These are phyloP conservation scores for Pachyuromys duprasi DNA, from an alignment of 2,797 vertebrate genomes.

Conservation along the genomic window DNA sequence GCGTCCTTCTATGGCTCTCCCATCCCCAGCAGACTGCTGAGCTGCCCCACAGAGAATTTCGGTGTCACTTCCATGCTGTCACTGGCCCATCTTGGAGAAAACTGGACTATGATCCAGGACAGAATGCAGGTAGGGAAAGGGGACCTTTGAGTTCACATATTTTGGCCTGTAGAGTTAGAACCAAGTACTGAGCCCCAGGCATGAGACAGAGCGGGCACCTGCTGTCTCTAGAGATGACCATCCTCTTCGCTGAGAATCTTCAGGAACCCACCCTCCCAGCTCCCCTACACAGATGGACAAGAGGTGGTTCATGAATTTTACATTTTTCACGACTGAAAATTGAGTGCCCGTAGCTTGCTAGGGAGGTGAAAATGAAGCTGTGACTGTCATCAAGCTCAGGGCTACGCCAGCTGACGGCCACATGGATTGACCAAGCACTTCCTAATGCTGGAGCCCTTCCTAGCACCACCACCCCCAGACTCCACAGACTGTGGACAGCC, in stretches of 20 bases:
- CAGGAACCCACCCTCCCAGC: neutral
- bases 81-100: neutral
- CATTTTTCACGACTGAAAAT: slow-evolving; percentile 75
- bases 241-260: neutral
- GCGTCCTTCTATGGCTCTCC: neutral
- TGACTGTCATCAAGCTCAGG: slow-evolving; percentile 53
- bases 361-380: slow-evolving; percentile 73
- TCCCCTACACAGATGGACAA: slow-evolving; percentile 11
- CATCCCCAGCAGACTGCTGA: neutral
- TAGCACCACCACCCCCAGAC: neutral
- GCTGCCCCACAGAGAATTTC: neutral
- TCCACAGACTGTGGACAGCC: no score
- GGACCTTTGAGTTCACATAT: neutral
- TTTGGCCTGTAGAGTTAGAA: neutral
- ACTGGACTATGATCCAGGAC: neutral
- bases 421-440: neutral
- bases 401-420: neutral
- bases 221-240: neutral
- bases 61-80: neutral
- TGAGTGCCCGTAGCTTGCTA: slow-evolving; percentile 61
- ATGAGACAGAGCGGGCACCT: fast-evolving
- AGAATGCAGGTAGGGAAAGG: no score
- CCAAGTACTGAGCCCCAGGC: no score
- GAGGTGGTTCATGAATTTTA: slow-evolving; percentile 68
- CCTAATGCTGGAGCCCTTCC: no score